Percentiles rank a stretch among this genome's conserved stretches.
These are phyloP conservation scores for Drosophila pseudoananassae DNA, from an alignment of 1,140 invertebrate species.

Conservation along the genomic window DNA sequence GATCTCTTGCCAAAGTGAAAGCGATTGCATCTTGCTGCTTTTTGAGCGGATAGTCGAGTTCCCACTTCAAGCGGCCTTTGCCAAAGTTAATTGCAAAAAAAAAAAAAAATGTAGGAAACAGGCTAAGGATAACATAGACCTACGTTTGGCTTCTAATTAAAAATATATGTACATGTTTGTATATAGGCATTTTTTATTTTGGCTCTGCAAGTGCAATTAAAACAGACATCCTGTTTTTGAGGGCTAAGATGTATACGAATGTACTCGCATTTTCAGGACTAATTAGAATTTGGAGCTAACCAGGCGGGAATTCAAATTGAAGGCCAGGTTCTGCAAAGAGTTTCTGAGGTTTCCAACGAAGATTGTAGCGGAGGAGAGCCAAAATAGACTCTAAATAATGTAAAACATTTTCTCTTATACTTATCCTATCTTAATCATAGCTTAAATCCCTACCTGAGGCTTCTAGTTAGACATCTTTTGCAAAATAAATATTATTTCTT, in stretches of 20 bases:
- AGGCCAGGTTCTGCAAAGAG: conserved; percentile 18
- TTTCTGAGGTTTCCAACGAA: conserved; percentile 6
- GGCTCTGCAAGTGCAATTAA: conserved; percentile 59
- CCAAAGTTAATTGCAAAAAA: conserved; percentile 77
- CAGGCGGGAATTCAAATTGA: conserved; percentile 25
- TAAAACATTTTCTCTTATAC: too few species aligned
- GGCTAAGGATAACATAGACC: conserved; percentile 26
- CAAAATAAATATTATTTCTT: background rate
- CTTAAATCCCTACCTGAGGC: background rate
- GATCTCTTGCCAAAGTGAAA: conserved; percentile 79
- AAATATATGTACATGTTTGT: conserved; percentile 54
- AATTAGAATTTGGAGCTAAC: conserved; percentile 37
- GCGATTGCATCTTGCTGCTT: conserved; percentile 59
- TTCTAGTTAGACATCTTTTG: background rate
- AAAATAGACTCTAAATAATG: too few species aligned
- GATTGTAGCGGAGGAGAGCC: too few species aligned
- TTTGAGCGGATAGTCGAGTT: conserved; percentile 41
- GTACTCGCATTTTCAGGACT: conserved; percentile 32
- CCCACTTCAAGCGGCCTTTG: conserved; percentile 33
- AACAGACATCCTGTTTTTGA: conserved; percentile 49
- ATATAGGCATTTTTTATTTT: conserved; percentile 23
- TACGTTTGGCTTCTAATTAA: conserved; percentile 66
- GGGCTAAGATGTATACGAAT: conserved; percentile 11
- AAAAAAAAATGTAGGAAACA: background rate
- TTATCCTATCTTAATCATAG: background rate